phyloP scores from a whole-genome alignment of 2,888 invertebrate species.

The Chalcosyrphus nemorum region DNA sequence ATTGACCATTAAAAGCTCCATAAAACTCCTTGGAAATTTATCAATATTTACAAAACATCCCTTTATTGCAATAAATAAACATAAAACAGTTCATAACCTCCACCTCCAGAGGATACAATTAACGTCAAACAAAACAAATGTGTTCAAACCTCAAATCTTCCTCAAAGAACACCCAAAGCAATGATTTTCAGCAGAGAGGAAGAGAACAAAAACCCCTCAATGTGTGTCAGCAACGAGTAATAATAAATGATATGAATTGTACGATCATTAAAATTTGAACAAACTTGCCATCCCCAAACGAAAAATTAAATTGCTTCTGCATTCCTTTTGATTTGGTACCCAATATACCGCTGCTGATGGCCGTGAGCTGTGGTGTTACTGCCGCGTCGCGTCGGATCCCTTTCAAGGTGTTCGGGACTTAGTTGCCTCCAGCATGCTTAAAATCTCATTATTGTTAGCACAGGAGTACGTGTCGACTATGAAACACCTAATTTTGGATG shows the following conservation, averaged over 20 bases:
- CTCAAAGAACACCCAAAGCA: background rate
- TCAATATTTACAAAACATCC: conserved; percentile 18
- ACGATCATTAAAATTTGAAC: conserved; percentile 26
- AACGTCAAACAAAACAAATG: conserved; percentile 22
- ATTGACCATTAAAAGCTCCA: background rate
- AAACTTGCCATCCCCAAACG: conserved; percentile 10
- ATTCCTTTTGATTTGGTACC: conserved; percentile 16
- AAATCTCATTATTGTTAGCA: conserved; percentile 57
- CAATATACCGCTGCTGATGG: background rate
- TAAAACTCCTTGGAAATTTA: background rate
- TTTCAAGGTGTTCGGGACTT: background rate
- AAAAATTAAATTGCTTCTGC: conserved; percentile 31
- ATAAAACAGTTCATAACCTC: conserved; percentile 7
- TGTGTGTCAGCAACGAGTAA: no score
- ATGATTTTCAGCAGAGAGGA: background rate
- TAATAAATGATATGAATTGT: conserved; percentile 34
- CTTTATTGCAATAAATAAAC: background rate
- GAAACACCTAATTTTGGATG: conserved; percentile 50
- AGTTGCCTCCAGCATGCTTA: conserved; percentile 11
- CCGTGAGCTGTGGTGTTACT: background rate
- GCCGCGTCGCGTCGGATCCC: background rate
- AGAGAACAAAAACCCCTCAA: no score
- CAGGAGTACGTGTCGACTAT: conserved; percentile 37
- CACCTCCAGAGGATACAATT: conserved; percentile 17
- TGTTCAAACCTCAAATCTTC: background rate